Base-by-base conservation (phyloP, 35 echinoderm and acorn worm species). In the Eucidaris tribuloides region DNA sequence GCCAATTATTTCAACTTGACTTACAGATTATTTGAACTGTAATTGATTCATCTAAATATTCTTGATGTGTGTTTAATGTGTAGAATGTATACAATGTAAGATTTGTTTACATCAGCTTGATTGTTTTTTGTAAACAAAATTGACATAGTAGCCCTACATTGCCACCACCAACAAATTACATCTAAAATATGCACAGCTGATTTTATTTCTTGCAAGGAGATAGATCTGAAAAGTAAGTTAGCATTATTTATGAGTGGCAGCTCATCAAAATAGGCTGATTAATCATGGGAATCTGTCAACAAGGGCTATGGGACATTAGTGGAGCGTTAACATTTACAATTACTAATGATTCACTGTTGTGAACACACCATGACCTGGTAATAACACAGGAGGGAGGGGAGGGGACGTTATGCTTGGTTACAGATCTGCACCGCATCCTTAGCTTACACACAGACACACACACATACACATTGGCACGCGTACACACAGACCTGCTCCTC, bases 291-390 rank as follows among this genome's bases (percentile, higher is more conserved):
- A 27, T 17, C 68, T 74, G 68, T 74, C 68, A 74, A 41, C 1
- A 22, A 36, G 33, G 68, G 41, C 34, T 36, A n/a, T 41, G 61
- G 68, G 68, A 74, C 41, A 74, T 44, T 74, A 44, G 35, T 74
- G 41, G 30, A 74, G 68, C 68, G 41, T 74, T 38, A 74, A 74
- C 68, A 74, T 74, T 74, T 74, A 44, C 23, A 36, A 44, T 74
- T 74, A 74, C 23, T 36, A 74, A 44, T 74, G 33, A 74, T 52
- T 52, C 48, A 52, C 48, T 52, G 48, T n/a, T n/a, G 48, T 52
- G 66, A 42, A 35, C 32, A 42, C 27, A 40, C 34, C 18, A 20
- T 6, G 41, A 42, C 35, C 14, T 41, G 40, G 9, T n/a, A n/a
- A 40, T 24, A 22, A 44, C 35, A 44, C 41, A 74, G 37, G 41